phyloP scores from a whole-genome alignment of 2,797 vertebrate genomes.

The Lepilemur septentrionalis region DNA sequence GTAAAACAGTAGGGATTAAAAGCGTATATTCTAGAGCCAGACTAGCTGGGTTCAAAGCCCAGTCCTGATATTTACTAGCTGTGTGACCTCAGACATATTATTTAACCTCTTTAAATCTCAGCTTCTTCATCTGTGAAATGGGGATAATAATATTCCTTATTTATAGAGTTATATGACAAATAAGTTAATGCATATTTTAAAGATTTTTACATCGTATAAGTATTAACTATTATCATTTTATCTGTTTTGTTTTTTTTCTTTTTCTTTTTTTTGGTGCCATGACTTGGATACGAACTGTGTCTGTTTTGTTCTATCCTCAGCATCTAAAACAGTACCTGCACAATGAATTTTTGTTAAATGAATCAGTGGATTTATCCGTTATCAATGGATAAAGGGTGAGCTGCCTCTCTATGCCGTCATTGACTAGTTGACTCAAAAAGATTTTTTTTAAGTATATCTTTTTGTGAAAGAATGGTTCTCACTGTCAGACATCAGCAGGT shows the following conservation, averaged over 20 bases:
- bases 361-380: too few relatives aligned
- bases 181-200: neutral
- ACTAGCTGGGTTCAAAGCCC: neutral
- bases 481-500: neutral
- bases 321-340: neutral
- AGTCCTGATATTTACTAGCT: too few relatives aligned
- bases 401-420: neutral
- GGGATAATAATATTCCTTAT: neutral
- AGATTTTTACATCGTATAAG: neutral
- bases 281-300: too few relatives aligned
- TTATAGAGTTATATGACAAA: neutral
- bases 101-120: neutral
- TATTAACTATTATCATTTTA: neutral
- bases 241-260: too few relatives aligned
- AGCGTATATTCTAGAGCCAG: neutral
- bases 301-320: neutral
- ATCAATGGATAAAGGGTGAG: neutral
- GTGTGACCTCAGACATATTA: neutral
- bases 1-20: neutral
- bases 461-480: neutral
- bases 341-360: neutral
- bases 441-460: neutral
- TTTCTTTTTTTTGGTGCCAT: too few relatives aligned
- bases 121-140: constrained; percentile 8
- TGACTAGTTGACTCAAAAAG: neutral